Percentiles rank a stretch among this genome's conserved stretches.
Conservation (phyloP, 2,113 vertebrate species). For the Alosa alosa region DNA sequence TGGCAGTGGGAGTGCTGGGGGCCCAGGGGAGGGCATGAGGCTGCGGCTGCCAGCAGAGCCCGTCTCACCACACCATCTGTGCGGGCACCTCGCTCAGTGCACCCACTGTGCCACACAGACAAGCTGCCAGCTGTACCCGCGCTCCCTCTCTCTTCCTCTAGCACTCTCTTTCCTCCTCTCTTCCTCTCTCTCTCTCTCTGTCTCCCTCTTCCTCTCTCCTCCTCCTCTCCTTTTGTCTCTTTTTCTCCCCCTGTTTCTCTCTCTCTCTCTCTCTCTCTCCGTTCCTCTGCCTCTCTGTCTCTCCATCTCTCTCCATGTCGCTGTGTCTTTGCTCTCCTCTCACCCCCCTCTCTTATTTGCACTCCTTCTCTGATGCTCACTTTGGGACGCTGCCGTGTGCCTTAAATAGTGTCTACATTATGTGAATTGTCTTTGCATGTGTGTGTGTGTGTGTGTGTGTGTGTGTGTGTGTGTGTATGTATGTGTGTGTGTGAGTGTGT, state of each 20-base stretch:
- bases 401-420: not conserved
- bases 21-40: constrained; percentile 67
- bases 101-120: constrained; percentile 54
- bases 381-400: not conserved
- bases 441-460: constrained; percentile 1
- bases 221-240: constrained; percentile 47
- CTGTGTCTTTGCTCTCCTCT: constrained; percentile 11
- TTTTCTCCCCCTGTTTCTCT: constrained; percentile 48
- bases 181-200: constrained; percentile 16
- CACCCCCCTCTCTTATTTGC: constrained; percentile 24
- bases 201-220: constrained; percentile 14
- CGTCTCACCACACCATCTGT: constrained; percentile 75
- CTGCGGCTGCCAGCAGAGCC: constrained; percentile 67
- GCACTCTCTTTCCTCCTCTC: not conserved
- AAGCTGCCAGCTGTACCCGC: constrained; percentile 57
- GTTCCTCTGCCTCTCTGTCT: constrained; percentile 57
- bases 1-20: not conserved
- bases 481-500: no score
- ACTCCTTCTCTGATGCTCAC: constrained; percentile 22
- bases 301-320: constrained; percentile 45
- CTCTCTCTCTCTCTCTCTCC: constrained; percentile 62
- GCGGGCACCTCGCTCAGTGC: constrained; percentile 62
- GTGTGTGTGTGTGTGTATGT: no score
- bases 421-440: not conserved
- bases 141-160: not conserved